Evolutionary conservation across 1,140 invertebrate species (phyloP).

Genomic region (Aphidius gifuensis): DNA sequence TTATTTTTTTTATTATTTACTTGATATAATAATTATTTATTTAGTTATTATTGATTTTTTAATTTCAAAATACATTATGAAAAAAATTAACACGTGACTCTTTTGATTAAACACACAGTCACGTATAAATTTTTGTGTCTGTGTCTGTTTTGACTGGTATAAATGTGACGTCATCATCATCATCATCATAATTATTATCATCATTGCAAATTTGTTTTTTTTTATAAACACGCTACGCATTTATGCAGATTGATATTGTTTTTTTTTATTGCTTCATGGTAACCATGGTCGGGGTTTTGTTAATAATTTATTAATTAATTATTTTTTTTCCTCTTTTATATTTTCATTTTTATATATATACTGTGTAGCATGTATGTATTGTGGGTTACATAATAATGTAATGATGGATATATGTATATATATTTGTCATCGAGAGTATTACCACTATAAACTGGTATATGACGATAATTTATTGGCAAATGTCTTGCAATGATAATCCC

Average conservation of each 20-base stretch:
- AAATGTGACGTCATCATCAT: slow-evolving; percentile 24
- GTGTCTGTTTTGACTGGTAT: slow-evolving; percentile 12
- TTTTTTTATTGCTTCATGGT: slow-evolving; percentile 10
- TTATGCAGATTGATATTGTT: background rate
- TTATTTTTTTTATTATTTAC: too few relatives aligned
- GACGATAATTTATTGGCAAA: too few relatives aligned
- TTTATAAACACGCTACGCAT: slow-evolving; percentile 12
- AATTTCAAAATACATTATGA: too few relatives aligned
- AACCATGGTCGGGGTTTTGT: slow-evolving; percentile 14
- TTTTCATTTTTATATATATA: slow-evolving; percentile 19
- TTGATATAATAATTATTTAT: too few relatives aligned
- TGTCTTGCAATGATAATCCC: too few relatives aligned
- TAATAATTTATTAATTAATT: background rate
- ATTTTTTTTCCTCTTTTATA: background rate
- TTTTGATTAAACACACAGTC: slow-evolving; percentile 11
- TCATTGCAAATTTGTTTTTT: too few relatives aligned
- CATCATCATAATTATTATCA: too few relatives aligned
- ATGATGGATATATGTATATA: slow-evolving; percentile 12
- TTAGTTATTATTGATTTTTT: too few relatives aligned
- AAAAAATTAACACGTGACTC: too few relatives aligned
- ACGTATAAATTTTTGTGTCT: slow-evolving; percentile 8
- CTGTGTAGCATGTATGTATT: too few relatives aligned
- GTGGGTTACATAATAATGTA: slow-evolving; percentile 15
- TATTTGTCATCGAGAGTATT: background rate
- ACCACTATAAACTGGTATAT: too few relatives aligned